Conservation (phyloP, 1,140 invertebrate genomes). For the Anagrus nilaparvatae region DNA sequence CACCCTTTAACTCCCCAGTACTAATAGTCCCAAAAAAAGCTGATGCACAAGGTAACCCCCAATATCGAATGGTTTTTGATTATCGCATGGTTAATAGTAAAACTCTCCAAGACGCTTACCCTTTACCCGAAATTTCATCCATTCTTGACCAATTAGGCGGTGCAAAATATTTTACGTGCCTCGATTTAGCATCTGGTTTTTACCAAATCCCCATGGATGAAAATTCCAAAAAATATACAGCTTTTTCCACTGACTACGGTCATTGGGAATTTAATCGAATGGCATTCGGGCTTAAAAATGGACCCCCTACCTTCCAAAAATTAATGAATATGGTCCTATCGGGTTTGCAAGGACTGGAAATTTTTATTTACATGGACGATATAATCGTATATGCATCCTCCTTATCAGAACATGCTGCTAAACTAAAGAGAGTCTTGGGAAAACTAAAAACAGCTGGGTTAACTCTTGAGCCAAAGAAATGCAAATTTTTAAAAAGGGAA, state of each 20-base stretch:
- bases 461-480: slow-evolving; percentile 10
- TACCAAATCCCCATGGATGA: slow-evolving; percentile 13
- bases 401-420: slow-evolving; percentile 23
- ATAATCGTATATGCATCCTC: slow-evolving; percentile 23
- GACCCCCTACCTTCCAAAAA: neutral
- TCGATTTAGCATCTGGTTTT: slow-evolving; percentile 1
- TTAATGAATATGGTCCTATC: neutral
- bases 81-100: neutral
- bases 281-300: slow-evolving; percentile 1
- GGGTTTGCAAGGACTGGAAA: slow-evolving; percentile 16
- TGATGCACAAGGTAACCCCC: neutral
- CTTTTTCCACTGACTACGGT: slow-evolving; percentile 28
- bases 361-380: slow-evolving; percentile 36
- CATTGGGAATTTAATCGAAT: slow-evolving; percentile 29
- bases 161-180: neutral
- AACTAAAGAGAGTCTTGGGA: slow-evolving; percentile 1
- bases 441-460: slow-evolving; percentile 5
- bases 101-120: too few relatives aligned
- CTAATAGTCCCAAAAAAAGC: neutral
- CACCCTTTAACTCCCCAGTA: neutral
- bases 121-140: too few relatives aligned
- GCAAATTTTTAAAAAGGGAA: slow-evolving; percentile 5
- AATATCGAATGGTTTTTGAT: neutral
- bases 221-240: slow-evolving; percentile 15
- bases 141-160: neutral